These are phyloP conservation scores for Drosophila repletoides DNA, from an alignment of 1,140 invertebrate genomes.

Conservation along the genomic window DNA sequence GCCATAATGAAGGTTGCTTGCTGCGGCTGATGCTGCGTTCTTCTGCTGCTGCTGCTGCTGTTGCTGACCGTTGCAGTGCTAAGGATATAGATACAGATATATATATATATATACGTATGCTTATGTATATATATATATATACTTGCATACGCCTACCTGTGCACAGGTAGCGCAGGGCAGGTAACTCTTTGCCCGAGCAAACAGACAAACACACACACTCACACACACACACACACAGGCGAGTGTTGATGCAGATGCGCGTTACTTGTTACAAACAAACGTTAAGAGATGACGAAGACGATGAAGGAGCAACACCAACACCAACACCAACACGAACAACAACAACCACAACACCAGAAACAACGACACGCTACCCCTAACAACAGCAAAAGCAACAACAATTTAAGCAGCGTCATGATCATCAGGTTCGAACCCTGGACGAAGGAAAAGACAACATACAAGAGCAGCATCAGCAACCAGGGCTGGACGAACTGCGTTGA, in stretches of 20 bases:
- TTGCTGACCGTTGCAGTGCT: conserved; percentile 54
- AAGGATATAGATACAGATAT: conserved; percentile 51
- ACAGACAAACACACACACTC: conserved; percentile 29
- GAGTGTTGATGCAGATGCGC: conserved; percentile 54
- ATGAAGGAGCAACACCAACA: conserved; percentile 14
- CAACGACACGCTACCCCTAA: conserved; percentile 51
- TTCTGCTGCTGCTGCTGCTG: conserved; percentile 30
- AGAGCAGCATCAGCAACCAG: conserved; percentile 37
- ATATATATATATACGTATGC: conserved; percentile 32
- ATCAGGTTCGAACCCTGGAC: conserved; percentile 42
- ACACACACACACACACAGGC: conserved; percentile 32
- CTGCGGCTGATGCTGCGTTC: conserved; percentile 51
- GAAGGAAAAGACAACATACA: conserved; percentile 25
- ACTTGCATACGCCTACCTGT: conserved; percentile 74
- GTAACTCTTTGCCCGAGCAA: conserved; percentile 67
- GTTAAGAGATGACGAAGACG: conserved; percentile 46
- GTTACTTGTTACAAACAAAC: conserved; percentile 74
- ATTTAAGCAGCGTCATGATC: conserved; percentile 71
- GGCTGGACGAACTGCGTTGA: conserved; percentile 11
- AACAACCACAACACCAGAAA: conserved; percentile 16
- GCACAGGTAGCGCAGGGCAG: conserved; percentile 65
- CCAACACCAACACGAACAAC: conserved; percentile 31
- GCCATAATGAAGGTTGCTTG: conserved; percentile 42
- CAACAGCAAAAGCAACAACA: conserved; percentile 28
- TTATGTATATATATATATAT: conserved; percentile 28